A percentile compares a stretch with the other conserved stretches of the same genome.
These are phyloP conservation scores for Pholis gunnellus DNA, from an alignment of 2,113 vertebrate genomes.

Conservation along the genomic window DNA sequence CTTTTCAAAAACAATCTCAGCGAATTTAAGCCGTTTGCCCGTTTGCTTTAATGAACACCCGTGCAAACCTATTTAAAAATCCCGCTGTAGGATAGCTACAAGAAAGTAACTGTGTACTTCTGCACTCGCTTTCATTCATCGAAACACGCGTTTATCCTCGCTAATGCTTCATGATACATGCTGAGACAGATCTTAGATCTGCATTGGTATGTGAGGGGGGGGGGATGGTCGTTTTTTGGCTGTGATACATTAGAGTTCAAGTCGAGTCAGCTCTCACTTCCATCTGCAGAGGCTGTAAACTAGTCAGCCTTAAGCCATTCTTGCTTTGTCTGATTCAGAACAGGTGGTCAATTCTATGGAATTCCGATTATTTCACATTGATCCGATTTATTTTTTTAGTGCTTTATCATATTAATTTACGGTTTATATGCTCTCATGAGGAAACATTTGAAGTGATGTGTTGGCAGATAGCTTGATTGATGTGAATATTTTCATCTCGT, in stretches of 20 bases:
- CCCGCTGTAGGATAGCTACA: not conserved
- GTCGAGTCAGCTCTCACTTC: slow-evolving; percentile 59
- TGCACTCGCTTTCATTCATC: slow-evolving; percentile 53
- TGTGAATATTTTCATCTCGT: slow-evolving; percentile 37
- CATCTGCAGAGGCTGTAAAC: slow-evolving; percentile 66
- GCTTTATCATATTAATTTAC: slow-evolving; percentile 15
- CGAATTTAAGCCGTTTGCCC: not conserved
- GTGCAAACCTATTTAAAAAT: slow-evolving; percentile 14
- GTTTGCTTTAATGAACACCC: slow-evolving; percentile 8
- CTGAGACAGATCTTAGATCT: slow-evolving; percentile 77
- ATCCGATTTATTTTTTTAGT: slow-evolving; percentile 31
- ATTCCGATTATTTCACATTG: slow-evolving; percentile 36
- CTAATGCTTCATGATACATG: too few species aligned
- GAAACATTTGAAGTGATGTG: slow-evolving; percentile 10
- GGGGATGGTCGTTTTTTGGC: slow-evolving; percentile 36
- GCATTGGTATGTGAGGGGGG: slow-evolving; percentile 76
- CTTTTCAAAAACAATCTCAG: not conserved
- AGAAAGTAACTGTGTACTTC: not conserved
- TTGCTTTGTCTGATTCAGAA: slow-evolving; percentile 23
- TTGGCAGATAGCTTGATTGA: slow-evolving; percentile 6
- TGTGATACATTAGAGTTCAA: slow-evolving; percentile 51
- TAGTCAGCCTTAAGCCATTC: slow-evolving; percentile 49
- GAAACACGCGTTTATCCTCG: slow-evolving; percentile 30
- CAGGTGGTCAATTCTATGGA: slow-evolving; percentile 56
- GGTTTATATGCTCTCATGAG: not conserved